Base-by-base conservation (phyloP, 1,140 invertebrate genomes). In the Tetraneura akinire region DNA sequence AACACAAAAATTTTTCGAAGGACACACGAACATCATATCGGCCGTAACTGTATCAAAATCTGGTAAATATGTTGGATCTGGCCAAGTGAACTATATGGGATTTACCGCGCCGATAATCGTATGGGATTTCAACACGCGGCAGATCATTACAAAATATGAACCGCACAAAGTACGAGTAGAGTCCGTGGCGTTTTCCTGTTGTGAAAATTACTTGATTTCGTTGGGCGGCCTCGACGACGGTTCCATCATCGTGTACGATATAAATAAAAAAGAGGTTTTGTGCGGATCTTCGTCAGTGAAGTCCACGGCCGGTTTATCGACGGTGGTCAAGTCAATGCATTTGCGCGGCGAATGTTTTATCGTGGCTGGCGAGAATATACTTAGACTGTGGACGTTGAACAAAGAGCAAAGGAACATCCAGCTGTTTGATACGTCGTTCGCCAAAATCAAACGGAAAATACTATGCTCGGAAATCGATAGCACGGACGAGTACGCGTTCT, bases 211-310 rank as follows among this genome's bases (percentile, higher is more conserved):
- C 85, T 87, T 96, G 73, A 90, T 95, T 32, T 94, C 93, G 4
- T 87, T 97, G 47, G 96, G 96, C 21, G 96, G 96, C 0, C 89
- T 90, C 82, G 96, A 98, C 85, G 95, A 96, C 86, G 93, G 94
- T n/a, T 91, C 91, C 82, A 90, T 94, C 42, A 88, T 93, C 29
- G 88, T 94, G 14, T 94, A 90, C 88, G 90, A 94, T 83, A 89
- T 93, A 74, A 83, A 87, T 47, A 87, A 87, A 2, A 88, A 87
- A 82, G 88, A 88, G 80, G 88, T 91, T 16, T 87, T 92, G 14
- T 93, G 91, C 81, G 91, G 91, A 82, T 85, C 81, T 80, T 83
- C 37, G 14, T 92, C 90, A 0, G 88, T 90, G 16, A 88, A 88
- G 37, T 90, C 90, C 47, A 91, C 89, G 18, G 89, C 90, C 2